Evolutionary conservation across 2,888 invertebrate genomes (phyloP).

Genomic region (Dynastes tityus): DNA sequence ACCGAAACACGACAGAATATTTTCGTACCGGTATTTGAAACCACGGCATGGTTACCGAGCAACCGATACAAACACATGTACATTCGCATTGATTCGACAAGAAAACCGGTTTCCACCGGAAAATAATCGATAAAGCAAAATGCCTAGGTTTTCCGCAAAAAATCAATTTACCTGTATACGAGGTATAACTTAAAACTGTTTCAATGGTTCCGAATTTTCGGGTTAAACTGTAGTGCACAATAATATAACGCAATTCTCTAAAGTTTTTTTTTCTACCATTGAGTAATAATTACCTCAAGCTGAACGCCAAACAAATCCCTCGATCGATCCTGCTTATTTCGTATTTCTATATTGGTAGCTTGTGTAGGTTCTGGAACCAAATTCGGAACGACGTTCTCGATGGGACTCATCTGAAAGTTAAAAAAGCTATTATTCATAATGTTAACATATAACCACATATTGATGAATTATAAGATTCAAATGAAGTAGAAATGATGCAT

Average conservation of each 20-base stretch:
- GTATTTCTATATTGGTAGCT: slow-evolving; percentile 61
- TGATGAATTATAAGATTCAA: background rate
- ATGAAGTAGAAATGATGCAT: background rate
- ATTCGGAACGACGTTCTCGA: slow-evolving; percentile 68
- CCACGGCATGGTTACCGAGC: slow-evolving; percentile 66
- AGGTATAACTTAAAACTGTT: slow-evolving; percentile 8
- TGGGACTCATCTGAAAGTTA: slow-evolving; percentile 69
- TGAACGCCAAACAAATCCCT: slow-evolving; percentile 77
- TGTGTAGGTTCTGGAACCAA: slow-evolving; percentile 62
- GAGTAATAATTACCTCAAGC: slow-evolving; percentile 72
- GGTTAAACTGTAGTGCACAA: too few relatives aligned
- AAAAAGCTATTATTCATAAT: slow-evolving; percentile 18
- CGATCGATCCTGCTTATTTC: slow-evolving; percentile 70
- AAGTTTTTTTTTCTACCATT: too few relatives aligned
- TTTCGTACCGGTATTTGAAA: slow-evolving; percentile 63
- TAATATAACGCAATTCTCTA: too few relatives aligned
- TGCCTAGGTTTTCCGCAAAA: slow-evolving; percentile 56
- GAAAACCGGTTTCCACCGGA: slow-evolving; percentile 62
- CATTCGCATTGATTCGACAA: slow-evolving; percentile 67
- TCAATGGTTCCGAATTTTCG: background rate
- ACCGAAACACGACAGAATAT: slow-evolving; percentile 63
- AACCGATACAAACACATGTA: slow-evolving; percentile 66
- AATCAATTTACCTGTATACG: slow-evolving; percentile 56
- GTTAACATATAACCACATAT: background rate
- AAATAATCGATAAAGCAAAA: slow-evolving; percentile 61